Base-by-base conservation (phyloP, 2,113 vertebrate species). In the Phodopus roborovskii region DNA sequence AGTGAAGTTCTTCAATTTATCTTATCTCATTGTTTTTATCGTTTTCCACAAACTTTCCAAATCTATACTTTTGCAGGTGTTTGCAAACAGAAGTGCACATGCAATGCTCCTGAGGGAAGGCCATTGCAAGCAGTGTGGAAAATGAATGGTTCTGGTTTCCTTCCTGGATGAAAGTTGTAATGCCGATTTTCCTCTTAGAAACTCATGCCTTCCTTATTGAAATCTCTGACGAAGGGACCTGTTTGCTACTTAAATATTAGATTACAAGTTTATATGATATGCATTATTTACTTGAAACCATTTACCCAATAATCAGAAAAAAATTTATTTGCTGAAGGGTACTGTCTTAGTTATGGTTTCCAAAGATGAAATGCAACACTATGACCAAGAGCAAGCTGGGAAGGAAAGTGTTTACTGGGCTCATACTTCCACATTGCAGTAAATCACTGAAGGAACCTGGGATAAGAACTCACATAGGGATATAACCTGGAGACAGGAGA, bases 171-270 rank as follows among this genome's bases (percentile, higher is more conserved):
- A 5, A 48, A 42, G 13, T 0, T 88, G 66, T 64, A 82, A 89
- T 62, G 19, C 17, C 33, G 45, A 66, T 17, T 28, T 84, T 83
- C 0, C 15, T 26, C 48, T 73, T 42, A 70, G 0, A 20, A 33
- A 28, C 17, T 22, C 0, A 20, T 39, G 30, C 7, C 87, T 48
- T 8, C 9, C 17, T 64, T 77, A 88, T 48, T 87, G 26, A 94
- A 78, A 74, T 45, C 0, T 6, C 19, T 88, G 5, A 4, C 24
- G 70, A 60, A 92, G 26, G 20, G 6, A 45, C 0, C 1, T 73
- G n/a, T n/a, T n/a, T n/a, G n/a, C n/a, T n/a, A n/a, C n/a, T 88
- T 58, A 96, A 94, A 77, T 92, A 66, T 68, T 84, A 84, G 68
- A 45, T 3, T 79, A n/a, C 68, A 66, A 39, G 0, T 90, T 36